A percentile compares a stretch with the other conserved stretches of the same genome.
Conservation (phyloP, 2,888 invertebrate species). For the Prenolepis imparis region DNA sequence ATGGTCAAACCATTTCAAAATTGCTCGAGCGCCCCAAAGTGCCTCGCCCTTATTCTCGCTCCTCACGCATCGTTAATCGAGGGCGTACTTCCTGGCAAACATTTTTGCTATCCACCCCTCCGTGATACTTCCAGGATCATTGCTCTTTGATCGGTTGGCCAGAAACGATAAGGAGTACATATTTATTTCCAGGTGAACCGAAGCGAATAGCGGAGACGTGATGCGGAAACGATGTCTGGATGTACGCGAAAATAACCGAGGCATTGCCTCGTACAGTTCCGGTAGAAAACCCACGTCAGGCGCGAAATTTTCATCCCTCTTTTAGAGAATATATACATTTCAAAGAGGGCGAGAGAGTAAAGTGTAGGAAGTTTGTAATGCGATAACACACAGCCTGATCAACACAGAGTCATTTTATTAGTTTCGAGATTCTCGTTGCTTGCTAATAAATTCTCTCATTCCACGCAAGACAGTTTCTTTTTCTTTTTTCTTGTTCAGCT, state of each 20-base stretch:
- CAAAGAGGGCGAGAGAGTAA: not conserved
- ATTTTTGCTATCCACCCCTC: slow-evolving; percentile 34
- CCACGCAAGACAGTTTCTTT: not conserved
- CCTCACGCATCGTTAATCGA: slow-evolving; percentile 34
- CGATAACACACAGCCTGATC: not conserved
- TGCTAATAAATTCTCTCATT: not conserved
- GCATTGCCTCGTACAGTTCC: slow-evolving; percentile 77
- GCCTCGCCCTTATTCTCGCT: slow-evolving; percentile 33
- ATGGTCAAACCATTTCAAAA: slow-evolving; percentile 2
- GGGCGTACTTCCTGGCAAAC: slow-evolving; percentile 46
- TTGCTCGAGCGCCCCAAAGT: not conserved
- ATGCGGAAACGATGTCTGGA: slow-evolving; percentile 83
- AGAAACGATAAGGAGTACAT: slow-evolving; percentile 76
- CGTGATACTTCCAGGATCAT: slow-evolving; percentile 64
- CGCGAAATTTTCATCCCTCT: slow-evolving; percentile 13
- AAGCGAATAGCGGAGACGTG: slow-evolving; percentile 84
- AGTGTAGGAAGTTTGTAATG: not conserved
- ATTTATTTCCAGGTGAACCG: slow-evolving; percentile 84
- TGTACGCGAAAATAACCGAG: slow-evolving; percentile 79
- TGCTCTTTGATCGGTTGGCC: slow-evolving; percentile 70
- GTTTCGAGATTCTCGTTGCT: not conserved
- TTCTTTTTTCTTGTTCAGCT: not conserved
- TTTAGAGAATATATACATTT: not conserved
- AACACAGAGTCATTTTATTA: not conserved
- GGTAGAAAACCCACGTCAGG: slow-evolving; percentile 63